Evolutionary conservation across 2,797 vertebrate species (phyloP), one percentile per base, ranked within the genome.

Genomic region (Pelodytes ibericus): DNA sequence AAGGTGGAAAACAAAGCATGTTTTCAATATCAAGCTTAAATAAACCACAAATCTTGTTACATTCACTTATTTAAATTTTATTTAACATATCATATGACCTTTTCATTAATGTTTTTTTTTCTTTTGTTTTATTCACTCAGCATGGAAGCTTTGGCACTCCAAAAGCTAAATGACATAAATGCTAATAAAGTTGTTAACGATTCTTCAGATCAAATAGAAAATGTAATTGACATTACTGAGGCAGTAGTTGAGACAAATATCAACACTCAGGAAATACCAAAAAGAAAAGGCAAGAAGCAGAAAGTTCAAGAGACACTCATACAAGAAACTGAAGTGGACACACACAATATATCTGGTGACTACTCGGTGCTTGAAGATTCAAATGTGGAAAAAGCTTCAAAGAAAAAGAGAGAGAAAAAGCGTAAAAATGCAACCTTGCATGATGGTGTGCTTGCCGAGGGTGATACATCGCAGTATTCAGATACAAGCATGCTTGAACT

Each of bases 81-180:
- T n/a, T n/a, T n/a, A n/a, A n/a, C n/a, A n/a, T n/a, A 44, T 44
- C 2, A 58, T 3, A 6, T 25, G 7, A 25, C 4, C 22, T 2
- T 63, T 63, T 63, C n/a, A 4, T 16, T 11, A 20, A 53, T 24
- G 1, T 53, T 4, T 61, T 3, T 41, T 24, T 41, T 30, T n/a
- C n/a, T 2, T n/a, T 18, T 44, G 10, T 44, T 44, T 44, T 44
- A 44, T 83, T 85, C 84, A 88, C 87, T 8, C 83, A 95, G 85
- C 85, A 90, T 91, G 83, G 89, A 75, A 20, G 87, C 63, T 65
- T 90, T 88, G 31, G 57, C 83, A 16, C 70, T 80, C 71, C 80
- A 86, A 51, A 44, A 77, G 80, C 62, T 83, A 9, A 56, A 44
- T 62, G 79, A 82, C 0, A 1, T 79, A 31, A 44, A 69, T 74